phyloP scores from a whole-genome alignment of 2,797 vertebrate species.

The Eleutherodactylus coqui region DNA sequence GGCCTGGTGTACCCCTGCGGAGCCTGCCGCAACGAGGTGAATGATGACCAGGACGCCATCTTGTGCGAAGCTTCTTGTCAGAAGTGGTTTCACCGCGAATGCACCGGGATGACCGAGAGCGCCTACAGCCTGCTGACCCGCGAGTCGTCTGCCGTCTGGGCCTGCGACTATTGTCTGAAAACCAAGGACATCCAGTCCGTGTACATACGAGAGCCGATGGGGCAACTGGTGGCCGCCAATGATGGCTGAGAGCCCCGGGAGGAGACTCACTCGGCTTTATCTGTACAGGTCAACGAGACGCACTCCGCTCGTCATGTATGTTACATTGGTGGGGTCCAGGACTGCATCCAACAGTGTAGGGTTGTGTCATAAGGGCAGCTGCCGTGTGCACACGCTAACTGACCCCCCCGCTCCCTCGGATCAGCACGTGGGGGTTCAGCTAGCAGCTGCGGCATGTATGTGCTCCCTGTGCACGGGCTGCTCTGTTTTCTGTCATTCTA shows the following conservation, averaged over 20 bases:
- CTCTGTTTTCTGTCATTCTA: conserved; percentile 47
- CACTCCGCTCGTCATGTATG: too few relatives aligned
- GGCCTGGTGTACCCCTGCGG: conserved; percentile 86
- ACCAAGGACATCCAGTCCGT: conserved; percentile 98
- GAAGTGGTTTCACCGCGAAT: conserved; percentile 97
- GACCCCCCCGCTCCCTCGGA: too few relatives aligned
- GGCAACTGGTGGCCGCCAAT: conserved; percentile 93
- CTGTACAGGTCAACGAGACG: too few relatives aligned
- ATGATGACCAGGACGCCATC: conserved; percentile 96
- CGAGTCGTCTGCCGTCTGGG: conserved; percentile 94
- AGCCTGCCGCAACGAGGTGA: conserved; percentile 91
- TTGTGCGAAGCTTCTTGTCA: conserved; percentile 96
- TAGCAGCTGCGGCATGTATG: too few relatives aligned
- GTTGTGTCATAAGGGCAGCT: too few relatives aligned
- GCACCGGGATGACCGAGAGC: conserved; percentile 94
- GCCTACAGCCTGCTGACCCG: conserved; percentile 95
- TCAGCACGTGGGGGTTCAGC: too few relatives aligned
- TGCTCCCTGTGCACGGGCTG: neutral
- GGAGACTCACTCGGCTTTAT: neutral
- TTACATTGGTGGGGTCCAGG: too few relatives aligned
- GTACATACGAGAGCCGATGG: conserved; percentile 92
- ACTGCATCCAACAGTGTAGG: too few relatives aligned
- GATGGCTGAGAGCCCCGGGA: conserved; percentile 82
- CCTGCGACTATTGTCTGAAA: conserved; percentile 97
- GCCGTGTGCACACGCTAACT: too few relatives aligned